Percentiles rank a stretch among this genome's conserved stretches.
Evolutionary conservation across 2,888 invertebrate genomes (phyloP).

Genomic region (Galeopsomyia nigrocyanea): DNA sequence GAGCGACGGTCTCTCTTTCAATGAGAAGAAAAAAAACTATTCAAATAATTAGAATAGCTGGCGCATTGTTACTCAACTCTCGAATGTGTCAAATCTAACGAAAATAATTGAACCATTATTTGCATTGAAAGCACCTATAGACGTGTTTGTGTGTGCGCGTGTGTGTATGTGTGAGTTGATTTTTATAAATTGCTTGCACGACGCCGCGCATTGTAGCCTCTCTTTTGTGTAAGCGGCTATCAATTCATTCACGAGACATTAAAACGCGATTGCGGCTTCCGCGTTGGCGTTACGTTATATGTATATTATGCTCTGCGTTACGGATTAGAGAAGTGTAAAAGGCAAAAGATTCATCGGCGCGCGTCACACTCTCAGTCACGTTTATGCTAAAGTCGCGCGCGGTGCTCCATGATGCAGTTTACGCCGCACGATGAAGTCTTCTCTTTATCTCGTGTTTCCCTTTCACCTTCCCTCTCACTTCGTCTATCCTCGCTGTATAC

Average conservation of each 20-base stretch:
- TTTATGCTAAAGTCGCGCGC: slow-evolving; percentile 27
- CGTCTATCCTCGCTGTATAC: slow-evolving; percentile 10
- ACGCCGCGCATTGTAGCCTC: too few species aligned
- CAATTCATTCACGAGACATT: slow-evolving; percentile 3
- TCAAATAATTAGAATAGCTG: too few species aligned
- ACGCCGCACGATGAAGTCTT: slow-evolving; percentile 22
- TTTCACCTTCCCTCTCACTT: slow-evolving; percentile 40
- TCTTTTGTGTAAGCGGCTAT: neutral
- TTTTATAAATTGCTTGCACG: too few species aligned
- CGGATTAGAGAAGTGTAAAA: neutral
- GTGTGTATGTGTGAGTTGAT: too few species aligned
- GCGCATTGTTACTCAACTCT: too few species aligned
- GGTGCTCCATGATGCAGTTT: slow-evolving; percentile 13
- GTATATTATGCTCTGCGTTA: neutral
- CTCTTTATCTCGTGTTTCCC: slow-evolving; percentile 36
- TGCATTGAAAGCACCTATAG: too few species aligned
- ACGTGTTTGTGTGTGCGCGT: too few species aligned
- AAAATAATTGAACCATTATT: too few species aligned
- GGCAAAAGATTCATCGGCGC: slow-evolving; percentile 8
- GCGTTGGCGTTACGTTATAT: slow-evolving; percentile 13
- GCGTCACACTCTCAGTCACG: slow-evolving; percentile 27
- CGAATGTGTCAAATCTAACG: too few species aligned
- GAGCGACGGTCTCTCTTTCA: too few species aligned
- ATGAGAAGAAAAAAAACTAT: too few species aligned
- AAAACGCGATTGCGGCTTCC: slow-evolving; percentile 18